Base-by-base conservation (phyloP, 2,888 invertebrate genomes). In the Cordilura impudica region DNA sequence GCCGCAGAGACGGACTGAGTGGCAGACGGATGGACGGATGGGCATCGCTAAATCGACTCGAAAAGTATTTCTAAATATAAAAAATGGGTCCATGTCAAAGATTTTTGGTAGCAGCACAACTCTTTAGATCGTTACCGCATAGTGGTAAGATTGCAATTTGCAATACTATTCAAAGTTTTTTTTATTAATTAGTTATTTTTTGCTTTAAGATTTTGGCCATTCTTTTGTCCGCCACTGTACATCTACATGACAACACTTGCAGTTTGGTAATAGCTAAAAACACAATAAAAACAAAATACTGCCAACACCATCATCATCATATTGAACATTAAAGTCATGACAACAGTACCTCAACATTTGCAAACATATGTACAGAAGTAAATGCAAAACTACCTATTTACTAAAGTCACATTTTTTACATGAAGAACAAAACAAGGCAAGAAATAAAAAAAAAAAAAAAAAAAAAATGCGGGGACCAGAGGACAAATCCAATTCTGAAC, bases 401-500 rank as follows among this genome's bases (percentile, higher is more conserved):
- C 45, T 45, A 56, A 70, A 70, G 45, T 70, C 31, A 65, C 45
- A 76, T 76, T 76, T 61, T 69, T 69, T 75, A 67, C 60, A 45
- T 23, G 54, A 53, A 65, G 47, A 61, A 49, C 56, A 61, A 39
- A 39, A 56, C 39, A 54, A 47, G 53, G 47, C 35, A 35, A 4
- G 18, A 14, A 47, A 45, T 47, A 60, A 7, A 47, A 45, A 53
- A 60, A 7, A 31, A 35, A 18, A 16, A 4, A 26, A 31, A 23
- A 61, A 35, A 54, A 56, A 65, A 43, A 67, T 54, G 4, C 8
- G 4, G 43, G 56, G 58, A 67, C 58, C 69, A 69, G 56, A 69
- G 69, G 72, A 72, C 56, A 78, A 69, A 63, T 69, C 63, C 73
- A 78, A 73, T 78, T 78, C 58, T 43, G 73, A 73, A 78, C 23